A percentile compares a stretch with the other conserved stretches of the same genome.
These are phyloP conservation scores for Hemitrygon akajei DNA, from an alignment of 2,797 vertebrate species.

Conservation along the genomic window DNA sequence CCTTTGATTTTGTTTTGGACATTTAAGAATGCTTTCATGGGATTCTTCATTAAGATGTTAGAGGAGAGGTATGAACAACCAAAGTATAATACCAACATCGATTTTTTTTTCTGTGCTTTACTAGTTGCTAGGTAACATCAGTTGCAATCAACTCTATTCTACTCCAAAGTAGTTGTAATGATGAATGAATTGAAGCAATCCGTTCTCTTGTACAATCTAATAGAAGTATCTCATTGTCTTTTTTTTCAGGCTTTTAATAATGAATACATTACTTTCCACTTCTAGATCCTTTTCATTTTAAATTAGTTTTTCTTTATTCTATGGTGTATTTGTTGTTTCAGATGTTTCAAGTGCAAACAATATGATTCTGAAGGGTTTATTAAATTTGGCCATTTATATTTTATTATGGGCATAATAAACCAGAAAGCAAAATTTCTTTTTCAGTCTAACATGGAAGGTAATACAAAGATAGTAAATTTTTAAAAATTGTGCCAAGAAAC, in stretches of 20 bases:
- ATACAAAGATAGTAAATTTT: neutral
- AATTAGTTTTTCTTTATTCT: neutral
- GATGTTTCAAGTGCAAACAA: neutral
- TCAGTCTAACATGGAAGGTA: neutral
- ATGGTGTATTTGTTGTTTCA: neutral
- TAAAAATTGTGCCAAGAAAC: neutral
- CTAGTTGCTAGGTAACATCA: neutral
- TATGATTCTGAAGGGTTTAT: neutral
- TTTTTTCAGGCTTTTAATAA: neutral
- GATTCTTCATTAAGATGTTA: neutral
- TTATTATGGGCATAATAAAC: neutral
- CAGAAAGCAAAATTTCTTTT: neutral
- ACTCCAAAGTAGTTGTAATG: neutral
- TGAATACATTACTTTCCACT: constrained; percentile 34
- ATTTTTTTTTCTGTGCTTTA: no score
- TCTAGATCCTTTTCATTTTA: neutral
- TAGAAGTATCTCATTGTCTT: neutral
- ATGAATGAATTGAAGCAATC: neutral
- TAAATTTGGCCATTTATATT: neutral
- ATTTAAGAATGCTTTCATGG: neutral
- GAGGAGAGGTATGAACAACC: neutral
- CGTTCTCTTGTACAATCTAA: neutral
- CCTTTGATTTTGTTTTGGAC: neutral
- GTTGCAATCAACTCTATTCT: neutral
- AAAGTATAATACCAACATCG: no score